These are phyloP conservation scores for Crioceris asparagi DNA, from an alignment of 2,888 invertebrate genomes.

Conservation along the genomic window DNA sequence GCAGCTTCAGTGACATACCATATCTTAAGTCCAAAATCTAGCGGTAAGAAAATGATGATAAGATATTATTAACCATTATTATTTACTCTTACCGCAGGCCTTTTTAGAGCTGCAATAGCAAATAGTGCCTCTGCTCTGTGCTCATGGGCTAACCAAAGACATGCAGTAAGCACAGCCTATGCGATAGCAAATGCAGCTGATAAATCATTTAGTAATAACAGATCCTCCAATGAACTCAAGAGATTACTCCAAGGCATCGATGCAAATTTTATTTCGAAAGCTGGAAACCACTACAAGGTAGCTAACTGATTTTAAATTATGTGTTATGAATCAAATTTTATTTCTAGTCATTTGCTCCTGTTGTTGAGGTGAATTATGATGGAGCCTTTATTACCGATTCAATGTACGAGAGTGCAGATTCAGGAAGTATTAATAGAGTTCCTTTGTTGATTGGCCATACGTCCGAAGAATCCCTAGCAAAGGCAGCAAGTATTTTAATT, in stretches of 20 bases:
- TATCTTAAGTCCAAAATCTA: constrained; percentile 11
- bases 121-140: constrained; percentile 22
- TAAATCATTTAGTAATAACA: too few relatives aligned
- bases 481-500: too few relatives aligned
- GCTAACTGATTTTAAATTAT: too few relatives aligned
- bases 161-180: constrained; percentile 23
- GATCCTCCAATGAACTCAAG: too few relatives aligned
- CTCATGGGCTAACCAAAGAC: constrained; percentile 21
- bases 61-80: neutral
- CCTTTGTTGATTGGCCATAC: constrained; percentile 22
- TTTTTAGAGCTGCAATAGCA: constrained; percentile 21
- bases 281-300: too few relatives aligned
- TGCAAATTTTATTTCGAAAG: too few relatives aligned
- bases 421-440: constrained; percentile 18
- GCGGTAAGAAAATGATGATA: constrained; percentile 6
- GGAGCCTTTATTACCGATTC: constrained; percentile 20
- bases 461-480: constrained; percentile 17
- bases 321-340: neutral
- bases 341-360: constrained; percentile 16
- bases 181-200: constrained; percentile 13
- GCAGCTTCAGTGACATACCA: constrained; percentile 14
- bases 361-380: constrained; percentile 17
- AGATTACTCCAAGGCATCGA: too few relatives aligned
- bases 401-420: constrained; percentile 15
- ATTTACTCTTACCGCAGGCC: too few relatives aligned